Evolutionary conservation across 2,888 invertebrate species (phyloP), one percentile per base, ranked within the genome.

Genomic region (Colletes collaris): DNA sequence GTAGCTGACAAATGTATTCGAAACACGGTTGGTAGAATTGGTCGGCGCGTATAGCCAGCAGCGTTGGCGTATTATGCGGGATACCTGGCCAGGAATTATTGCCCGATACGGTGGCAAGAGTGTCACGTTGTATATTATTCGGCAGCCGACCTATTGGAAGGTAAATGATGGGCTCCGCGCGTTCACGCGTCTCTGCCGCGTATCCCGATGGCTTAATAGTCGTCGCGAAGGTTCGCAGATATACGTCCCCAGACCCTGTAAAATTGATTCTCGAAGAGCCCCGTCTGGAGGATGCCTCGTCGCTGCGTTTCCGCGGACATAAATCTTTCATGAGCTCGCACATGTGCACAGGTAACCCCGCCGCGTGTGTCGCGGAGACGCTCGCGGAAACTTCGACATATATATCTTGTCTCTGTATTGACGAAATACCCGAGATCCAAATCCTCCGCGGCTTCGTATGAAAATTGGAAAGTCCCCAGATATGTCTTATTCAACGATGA

Each of bases 101-200:
- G 78, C 66, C 83, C 79, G 85, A 88, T 86, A 86, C 72, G 79
- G 44, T 77, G 76, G 73, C 88, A 88, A 87, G 87, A 85, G 85
- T 82, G 83, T 82, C 83, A 68, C 79, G 86, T 84, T 81, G 80
- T 85, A 85, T 79, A 83, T 89, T 88, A 83, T 88, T 87, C 84
- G 74, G 68, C 59, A 79, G 64, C 76, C 72, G 74, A 78, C 70
- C 81, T 76, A 80, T 86, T 83, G 80, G 81, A 86, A 82, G 83
- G 81, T 84, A 89, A 89, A 87, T 82, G 81, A 88, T 84, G 79
- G 79, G 70, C 52, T 10, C 66, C 16, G 70, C 64, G 74, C 46
- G 58, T 44, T 65, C 37, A n/a, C 49, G 35, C 56, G 52, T 55
- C 62, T 55, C 58, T 27, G 55, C 13, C 13, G n/a, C 11, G 11